Evolutionary conservation across 2,113 vertebrate species (phyloP), one percentile per base, ranked within the genome.

Genomic region (Oostethus manadensis): DNA sequence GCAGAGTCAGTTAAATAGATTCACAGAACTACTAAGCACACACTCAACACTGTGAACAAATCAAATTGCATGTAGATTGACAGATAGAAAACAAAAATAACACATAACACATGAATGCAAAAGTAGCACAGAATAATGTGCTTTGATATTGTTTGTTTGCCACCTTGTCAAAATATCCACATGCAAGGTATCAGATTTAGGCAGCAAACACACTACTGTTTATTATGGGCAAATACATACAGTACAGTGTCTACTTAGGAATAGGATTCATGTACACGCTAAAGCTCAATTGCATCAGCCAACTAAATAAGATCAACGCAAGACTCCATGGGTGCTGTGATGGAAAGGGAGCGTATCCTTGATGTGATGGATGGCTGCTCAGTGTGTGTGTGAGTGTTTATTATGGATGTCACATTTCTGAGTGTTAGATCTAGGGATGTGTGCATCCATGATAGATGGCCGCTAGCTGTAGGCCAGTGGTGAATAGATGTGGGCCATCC

Each of bases 361-460:
- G 65, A 63, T 66, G 58, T 86, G 77, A 87, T 77, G 68, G 79
- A 85, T 84, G 66, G 56, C 29, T 70, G 68, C 56, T 58, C 56
- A 50, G 58, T 62, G 62, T 68, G 73, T 79, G 62, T 26, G 50
- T 53, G 58, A 64, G 76, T 75, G 76, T 85, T 66, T 78, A 61
- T 80, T 77, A 62, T 57, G 59, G 64, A 66, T 38, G 58, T 71
- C 54, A 70, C 58, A 61, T 79, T 79, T 76, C 73, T 78, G 80
- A 79, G 65, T 74, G 68, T 74, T 80, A 73, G 64, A 80, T 78
- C 72, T 68, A 71, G 72, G 66, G 68, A 77, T 77, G 76, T 81
- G 73, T 66, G 77, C 50, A 51, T 71, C 68, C 43, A 71, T 90
- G 90, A 90, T 89, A 88, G 86, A 90, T 90, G 87, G 83, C 79